Evolutionary conservation across 2,797 vertebrate species (phyloP), one percentile per base, ranked within the genome.

Genomic region (Pitangus sulphuratus): DNA sequence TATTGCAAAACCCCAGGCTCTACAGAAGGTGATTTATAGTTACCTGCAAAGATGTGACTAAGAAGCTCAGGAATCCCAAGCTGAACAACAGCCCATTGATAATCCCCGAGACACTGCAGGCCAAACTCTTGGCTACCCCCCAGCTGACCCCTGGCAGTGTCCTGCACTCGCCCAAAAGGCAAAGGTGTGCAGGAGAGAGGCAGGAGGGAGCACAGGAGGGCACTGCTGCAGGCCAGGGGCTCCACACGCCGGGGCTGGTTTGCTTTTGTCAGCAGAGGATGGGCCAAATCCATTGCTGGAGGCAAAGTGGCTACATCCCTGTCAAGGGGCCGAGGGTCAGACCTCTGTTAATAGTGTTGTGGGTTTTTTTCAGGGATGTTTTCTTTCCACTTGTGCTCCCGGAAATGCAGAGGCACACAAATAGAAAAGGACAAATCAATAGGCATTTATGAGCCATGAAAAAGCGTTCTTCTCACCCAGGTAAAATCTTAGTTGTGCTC

Each of bases 51-150:
- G 95, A 92, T 15, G 31, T 96, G 92, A 96, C 85, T 93, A 90
- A 94, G 93, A 84, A 93, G 58, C 89, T 94, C 70, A 95, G 95
- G 96, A 96, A 97, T 96, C 93, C 51, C 13, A 57, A 72, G 79
- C 76, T 42, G 89, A 96, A 97, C 93, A 97, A 96, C 84, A 87
- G 74, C 61, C 80, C 70, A 88, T 96, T 95, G 96, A 96, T 95
- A 94, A 94, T 50, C 25, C 44, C 37, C 60, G 83, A 72, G 80
- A 95, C 66, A 84, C 70, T 70, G 77, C 28, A 4, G 94, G 83
- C 70, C 93, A 90, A 90, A 70, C 56, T 76, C 66, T 90, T 93
- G 96, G 93, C 95, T 96, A 93, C 66, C 83, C 87, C 80, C 37
- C 28, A 82, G 70, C 28, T 96, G 93, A 95, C 94, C 95, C 70